Base-by-base conservation (phyloP, 2,797 vertebrate species). In the Amblyraja radiata region DNA sequence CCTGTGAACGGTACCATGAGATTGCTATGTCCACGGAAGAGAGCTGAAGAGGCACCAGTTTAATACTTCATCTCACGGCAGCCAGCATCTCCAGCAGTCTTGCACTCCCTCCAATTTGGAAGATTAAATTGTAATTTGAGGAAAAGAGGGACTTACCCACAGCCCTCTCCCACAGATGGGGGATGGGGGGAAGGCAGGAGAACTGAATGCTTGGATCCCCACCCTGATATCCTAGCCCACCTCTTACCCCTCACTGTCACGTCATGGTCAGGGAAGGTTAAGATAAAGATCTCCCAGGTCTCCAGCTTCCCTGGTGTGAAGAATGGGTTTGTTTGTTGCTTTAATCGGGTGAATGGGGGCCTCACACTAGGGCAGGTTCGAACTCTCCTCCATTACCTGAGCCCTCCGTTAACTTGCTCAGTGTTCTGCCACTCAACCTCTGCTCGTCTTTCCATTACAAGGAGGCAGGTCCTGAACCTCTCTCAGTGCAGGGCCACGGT, bases 401-500 rank as follows among this genome's bases (percentile, higher is more conserved):
- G 81, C 73, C 32, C 73, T 32, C 71, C 73, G n/a, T 76, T 92
- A 73, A 92, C 90, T 90, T 92, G 90, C 90, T 92, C 90, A 92
- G 71, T 28, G 71, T 36, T 77, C 93, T 71, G 63, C 90, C 61
- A 18, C 73, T 84, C 93, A 93, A 90, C 14, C 91, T 90, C 7
- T 28, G 68, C 71, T 54, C 71, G 21, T 92, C 90, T 92, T n/a
- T 92, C 58, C 76, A 71, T 93, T 93, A 93, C 90, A 93, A 93
- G 77, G 92, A 78, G 81, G 83, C 93, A 93, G 77, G 90, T 93
- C 94, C 93, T 94, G 93, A 93, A 39, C 91, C 93, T 93, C 93
- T 93, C 76, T 58, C 91, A n/a, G 84, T 73, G 90, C 92, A 93
- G 92, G 84, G 84, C 78, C 54, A 14, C 77, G 73, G 93, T 86